A percentile compares a stretch with the other conserved stretches of the same genome.
Conservation (phyloP, 2,888 invertebrate species). For the Stomorhina lunata region DNA sequence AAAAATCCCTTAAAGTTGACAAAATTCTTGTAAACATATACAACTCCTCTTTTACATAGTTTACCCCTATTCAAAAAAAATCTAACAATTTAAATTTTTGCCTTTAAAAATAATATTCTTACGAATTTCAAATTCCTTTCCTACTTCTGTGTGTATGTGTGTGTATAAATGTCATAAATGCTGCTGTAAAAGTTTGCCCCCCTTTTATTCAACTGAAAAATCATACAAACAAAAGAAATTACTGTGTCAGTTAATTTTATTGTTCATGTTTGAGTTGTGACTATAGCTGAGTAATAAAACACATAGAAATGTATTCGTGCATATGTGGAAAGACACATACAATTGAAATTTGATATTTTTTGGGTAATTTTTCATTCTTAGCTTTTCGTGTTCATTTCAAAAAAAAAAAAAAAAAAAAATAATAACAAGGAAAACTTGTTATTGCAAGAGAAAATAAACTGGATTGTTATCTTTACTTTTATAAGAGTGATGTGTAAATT, state of each 20-base stretch:
- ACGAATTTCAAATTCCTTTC: background rate
- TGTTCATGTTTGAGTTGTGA: slow-evolving; percentile 15
- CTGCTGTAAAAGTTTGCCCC: slow-evolving; percentile 2
- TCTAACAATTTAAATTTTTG: too few relatives aligned
- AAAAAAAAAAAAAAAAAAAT: background rate
- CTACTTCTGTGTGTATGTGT: slow-evolving; percentile 22
- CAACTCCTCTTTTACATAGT: too few relatives aligned
- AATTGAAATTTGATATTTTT: slow-evolving; percentile 48
- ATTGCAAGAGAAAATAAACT: too few relatives aligned
- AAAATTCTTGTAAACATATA: too few relatives aligned
- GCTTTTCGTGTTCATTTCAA: background rate
- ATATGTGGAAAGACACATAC: background rate
- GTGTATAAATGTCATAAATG: slow-evolving; percentile 5
- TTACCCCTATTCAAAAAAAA: background rate
- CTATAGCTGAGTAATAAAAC: background rate
- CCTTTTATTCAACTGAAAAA: background rate
- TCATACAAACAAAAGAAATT: slow-evolving; percentile 19
- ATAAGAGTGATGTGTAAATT: too few relatives aligned
- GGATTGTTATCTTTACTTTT: too few relatives aligned
- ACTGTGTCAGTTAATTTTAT: slow-evolving; percentile 43
- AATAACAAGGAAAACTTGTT: too few relatives aligned
- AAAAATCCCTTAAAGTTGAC: too few relatives aligned
- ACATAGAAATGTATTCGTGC: background rate
- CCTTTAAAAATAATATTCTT: too few relatives aligned
- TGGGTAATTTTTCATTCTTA: slow-evolving; percentile 6